phyloP scores from a whole-genome alignment of 2,797 vertebrate genomes.

The Sebastes kiyomatsui region DNA sequence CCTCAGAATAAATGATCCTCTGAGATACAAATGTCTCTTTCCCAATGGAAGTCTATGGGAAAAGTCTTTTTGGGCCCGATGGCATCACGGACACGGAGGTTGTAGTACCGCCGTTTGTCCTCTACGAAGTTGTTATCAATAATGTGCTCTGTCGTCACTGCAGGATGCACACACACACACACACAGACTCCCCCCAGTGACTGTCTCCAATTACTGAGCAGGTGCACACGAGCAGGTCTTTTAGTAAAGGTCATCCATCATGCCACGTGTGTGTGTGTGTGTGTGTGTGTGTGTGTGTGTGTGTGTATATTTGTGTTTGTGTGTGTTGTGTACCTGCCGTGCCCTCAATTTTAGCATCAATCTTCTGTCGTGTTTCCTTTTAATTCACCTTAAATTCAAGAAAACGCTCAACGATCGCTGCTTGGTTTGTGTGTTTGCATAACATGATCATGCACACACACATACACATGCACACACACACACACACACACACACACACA shows the following conservation, averaged over 20 bases:
- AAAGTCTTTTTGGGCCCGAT: too few species aligned
- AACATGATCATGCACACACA: not conserved
- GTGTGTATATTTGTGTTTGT: not conserved
- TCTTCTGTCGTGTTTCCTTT: constrained; percentile 21
- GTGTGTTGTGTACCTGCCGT: not conserved
- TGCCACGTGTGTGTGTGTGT: not conserved
- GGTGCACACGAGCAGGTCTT: constrained; percentile 50
- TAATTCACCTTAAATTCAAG: constrained; percentile 15
- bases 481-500: not conserved
- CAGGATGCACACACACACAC: not conserved
- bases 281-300: not conserved
- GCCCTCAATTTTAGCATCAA: constrained; percentile 34
- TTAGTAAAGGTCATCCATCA: constrained; percentile 59
- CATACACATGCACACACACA: not conserved
- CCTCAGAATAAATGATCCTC: too few species aligned
- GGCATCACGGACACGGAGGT: too few species aligned
- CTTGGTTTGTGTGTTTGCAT: not conserved
- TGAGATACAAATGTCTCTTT: too few species aligned
- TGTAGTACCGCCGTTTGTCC: too few species aligned
- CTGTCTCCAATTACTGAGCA: constrained; percentile 61
- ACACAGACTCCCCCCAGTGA: constrained; percentile 37
- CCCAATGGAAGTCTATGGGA: too few species aligned
- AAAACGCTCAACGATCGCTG: not conserved
- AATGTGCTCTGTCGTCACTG: constrained; percentile 21
- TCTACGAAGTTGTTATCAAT: too few species aligned